phyloP scores from a whole-genome alignment of 1,140 invertebrate species.

The Drosophila nikananu region DNA sequence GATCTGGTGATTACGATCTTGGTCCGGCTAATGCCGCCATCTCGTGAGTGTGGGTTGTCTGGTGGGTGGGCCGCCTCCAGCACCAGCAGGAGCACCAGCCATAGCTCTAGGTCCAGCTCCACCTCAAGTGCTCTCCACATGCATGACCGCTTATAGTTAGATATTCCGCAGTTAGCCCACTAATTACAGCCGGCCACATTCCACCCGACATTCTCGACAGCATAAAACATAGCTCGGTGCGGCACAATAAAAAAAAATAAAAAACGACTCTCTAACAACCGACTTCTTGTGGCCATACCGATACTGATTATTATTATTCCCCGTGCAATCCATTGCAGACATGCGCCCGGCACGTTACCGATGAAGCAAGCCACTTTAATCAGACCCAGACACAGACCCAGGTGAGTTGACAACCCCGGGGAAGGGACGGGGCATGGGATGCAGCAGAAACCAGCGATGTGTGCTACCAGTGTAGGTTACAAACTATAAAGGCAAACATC shows the following conservation, averaged over 20 bases:
- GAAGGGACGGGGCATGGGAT: not conserved
- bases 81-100: slow-evolving; percentile 6
- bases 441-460: slow-evolving; percentile 36
- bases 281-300: slow-evolving; percentile 32
- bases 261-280: slow-evolving; percentile 55
- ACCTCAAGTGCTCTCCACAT: slow-evolving; percentile 22
- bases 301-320: slow-evolving; percentile 59
- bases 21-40: slow-evolving; percentile 46
- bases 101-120: not conserved
- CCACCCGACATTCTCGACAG: slow-evolving; percentile 56
- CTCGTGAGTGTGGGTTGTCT: slow-evolving; percentile 46
- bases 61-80: slow-evolving; percentile 37
- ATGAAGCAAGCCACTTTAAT: slow-evolving; percentile 80
- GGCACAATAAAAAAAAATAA: slow-evolving; percentile 30
- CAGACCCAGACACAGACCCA: slow-evolving; percentile 72
- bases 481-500: slow-evolving; percentile 63
- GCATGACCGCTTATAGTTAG: slow-evolving; percentile 58
- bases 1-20: slow-evolving; percentile 38
- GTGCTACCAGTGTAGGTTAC: slow-evolving; percentile 61
- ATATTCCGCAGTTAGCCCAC: slow-evolving; percentile 60
- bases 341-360: slow-evolving; percentile 79
- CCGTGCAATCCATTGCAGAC: slow-evolving; percentile 62
- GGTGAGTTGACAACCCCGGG: slow-evolving; percentile 73
- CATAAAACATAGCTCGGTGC: slow-evolving; percentile 21
- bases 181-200: slow-evolving; percentile 73